These are phyloP conservation scores for Ips nitidus DNA, from an alignment of 1,140 invertebrate species.

Conservation along the genomic window DNA sequence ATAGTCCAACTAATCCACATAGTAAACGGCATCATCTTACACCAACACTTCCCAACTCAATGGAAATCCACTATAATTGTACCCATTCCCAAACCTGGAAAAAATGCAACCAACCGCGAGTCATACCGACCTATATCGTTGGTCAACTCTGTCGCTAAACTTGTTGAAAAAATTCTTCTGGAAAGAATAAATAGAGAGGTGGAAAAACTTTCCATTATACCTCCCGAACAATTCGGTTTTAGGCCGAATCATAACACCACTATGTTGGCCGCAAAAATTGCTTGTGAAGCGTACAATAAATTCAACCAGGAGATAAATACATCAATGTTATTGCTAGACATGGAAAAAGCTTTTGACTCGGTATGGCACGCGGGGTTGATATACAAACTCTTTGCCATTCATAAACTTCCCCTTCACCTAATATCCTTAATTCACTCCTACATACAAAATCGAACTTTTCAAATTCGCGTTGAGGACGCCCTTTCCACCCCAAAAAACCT, in stretches of 20 bases:
- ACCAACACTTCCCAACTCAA: constrained; percentile 40
- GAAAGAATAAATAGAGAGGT: background rate
- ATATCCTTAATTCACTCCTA: constrained; percentile 40
- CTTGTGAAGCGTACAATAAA: constrained; percentile 12
- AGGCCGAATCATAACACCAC: background rate
- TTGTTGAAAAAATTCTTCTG: constrained; percentile 46
- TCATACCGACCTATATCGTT: constrained; percentile 51
- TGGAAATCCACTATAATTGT: constrained; percentile 39
- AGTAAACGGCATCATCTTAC: constrained; percentile 41
- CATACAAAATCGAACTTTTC: constrained; percentile 40
- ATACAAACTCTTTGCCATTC: constrained; percentile 40
- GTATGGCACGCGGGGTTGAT: constrained; percentile 47
- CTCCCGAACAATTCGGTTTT: constrained; percentile 47
- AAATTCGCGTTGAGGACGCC: constrained; percentile 35
- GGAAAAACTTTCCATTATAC: background rate
- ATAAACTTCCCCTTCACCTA: constrained; percentile 28
- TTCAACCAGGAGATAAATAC: constrained; percentile 29
- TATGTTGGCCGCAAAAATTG: constrained; percentile 32
- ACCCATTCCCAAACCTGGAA: background rate
- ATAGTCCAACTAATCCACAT: constrained; percentile 37
- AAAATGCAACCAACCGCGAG: constrained; percentile 35
- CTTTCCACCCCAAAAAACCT: constrained; percentile 31
- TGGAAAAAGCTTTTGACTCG: constrained; percentile 49
- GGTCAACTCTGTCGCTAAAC: constrained; percentile 42
- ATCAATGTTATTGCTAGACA: constrained; percentile 40